A percentile compares a stretch with the other conserved stretches of the same genome.
These are phyloP conservation scores for Palythoa grandiflora DNA, from an alignment of 92 coral and sea anemone species.

Conservation along the genomic window DNA sequence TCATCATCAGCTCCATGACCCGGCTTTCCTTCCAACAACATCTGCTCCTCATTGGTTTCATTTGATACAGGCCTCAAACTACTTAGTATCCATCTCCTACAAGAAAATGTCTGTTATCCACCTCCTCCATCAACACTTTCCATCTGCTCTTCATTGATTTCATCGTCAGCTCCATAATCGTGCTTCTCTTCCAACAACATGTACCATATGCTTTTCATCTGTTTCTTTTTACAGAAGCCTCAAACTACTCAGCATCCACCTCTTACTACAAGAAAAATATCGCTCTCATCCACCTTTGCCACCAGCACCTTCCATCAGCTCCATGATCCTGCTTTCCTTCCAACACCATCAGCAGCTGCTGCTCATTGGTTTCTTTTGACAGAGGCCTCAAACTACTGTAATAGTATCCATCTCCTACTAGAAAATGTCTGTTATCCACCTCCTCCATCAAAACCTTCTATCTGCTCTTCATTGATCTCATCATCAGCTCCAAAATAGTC, in stretches of 20 bases:
- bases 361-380: no score
- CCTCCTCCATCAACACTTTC: not conserved
- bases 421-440: not conserved
- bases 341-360: not conserved
- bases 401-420: not conserved
- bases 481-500: no score
- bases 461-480: not conserved
- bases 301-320: not conserved
- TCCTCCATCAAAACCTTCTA: not conserved
- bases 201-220: not conserved
- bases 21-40: not conserved
- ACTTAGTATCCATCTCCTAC: not conserved
- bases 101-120: not conserved
- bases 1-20: not conserved
- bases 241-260: not conserved
- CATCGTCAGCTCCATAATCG: not conserved
- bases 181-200: not conserved
- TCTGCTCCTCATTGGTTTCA: no score
- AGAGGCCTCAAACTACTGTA: no score
- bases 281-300: not conserved
- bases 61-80: no score
- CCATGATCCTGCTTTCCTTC: not conserved
- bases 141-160: not conserved
- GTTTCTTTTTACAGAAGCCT: no score
- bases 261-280: not conserved